Conservation (phyloP, 2,113 vertebrate genomes). For the Sebastes fasciatus region DNA sequence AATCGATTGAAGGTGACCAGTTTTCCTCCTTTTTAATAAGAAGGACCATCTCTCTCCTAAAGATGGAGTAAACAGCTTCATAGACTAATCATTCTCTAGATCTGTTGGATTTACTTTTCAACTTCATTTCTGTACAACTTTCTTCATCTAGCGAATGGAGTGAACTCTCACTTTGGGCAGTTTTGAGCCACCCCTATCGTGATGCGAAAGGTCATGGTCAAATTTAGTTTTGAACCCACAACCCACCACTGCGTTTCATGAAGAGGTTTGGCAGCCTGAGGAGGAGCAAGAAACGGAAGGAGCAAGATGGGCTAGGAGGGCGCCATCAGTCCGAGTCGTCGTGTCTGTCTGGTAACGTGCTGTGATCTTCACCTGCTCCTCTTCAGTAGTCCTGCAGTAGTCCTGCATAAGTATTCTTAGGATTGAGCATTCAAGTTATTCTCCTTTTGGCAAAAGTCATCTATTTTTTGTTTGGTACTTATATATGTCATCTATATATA, state of each 20-base stretch:
- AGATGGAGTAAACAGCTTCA: background rate
- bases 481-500: background rate
- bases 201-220: constrained; percentile 72
- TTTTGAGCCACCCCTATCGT: constrained; percentile 28
- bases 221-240: constrained; percentile 49
- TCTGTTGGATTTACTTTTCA: constrained; percentile 6
- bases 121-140: background rate
- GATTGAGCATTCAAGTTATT: too few relatives aligned
- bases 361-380: background rate
- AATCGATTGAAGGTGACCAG: background rate
- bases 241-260: constrained; percentile 85
- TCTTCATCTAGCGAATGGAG: constrained; percentile 18
- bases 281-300: constrained; percentile 90
- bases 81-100: background rate
- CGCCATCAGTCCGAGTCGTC: constrained; percentile 89
- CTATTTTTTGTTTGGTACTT: too few relatives aligned
- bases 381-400: too few relatives aligned
- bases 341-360: constrained; percentile 76
- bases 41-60: background rate
- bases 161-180: constrained; percentile 11
- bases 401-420: too few relatives aligned
- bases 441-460: too few relatives aligned
- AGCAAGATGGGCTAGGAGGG: constrained; percentile 81
- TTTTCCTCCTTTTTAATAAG: background rate
- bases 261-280: constrained; percentile 96